Conservation (phyloP, 2,888 invertebrate genomes). For the Drosophila macrospina region DNA sequence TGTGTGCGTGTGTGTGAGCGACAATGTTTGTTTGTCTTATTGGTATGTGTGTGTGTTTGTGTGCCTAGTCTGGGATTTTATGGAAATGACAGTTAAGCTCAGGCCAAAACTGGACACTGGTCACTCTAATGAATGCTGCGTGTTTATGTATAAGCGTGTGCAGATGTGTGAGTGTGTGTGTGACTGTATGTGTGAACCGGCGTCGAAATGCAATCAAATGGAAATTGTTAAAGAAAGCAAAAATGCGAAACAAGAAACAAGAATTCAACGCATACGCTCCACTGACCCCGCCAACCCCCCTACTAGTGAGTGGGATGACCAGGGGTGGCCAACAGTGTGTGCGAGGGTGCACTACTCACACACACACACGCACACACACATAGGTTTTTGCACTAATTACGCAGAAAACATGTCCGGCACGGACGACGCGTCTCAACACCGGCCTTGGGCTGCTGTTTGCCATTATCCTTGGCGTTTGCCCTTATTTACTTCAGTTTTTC, state of each 20-base stretch:
- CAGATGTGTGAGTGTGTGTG: not conserved
- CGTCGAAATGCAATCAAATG: slow-evolving; percentile 76
- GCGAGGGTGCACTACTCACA: slow-evolving; percentile 17
- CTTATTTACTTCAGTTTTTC: slow-evolving; percentile 23
- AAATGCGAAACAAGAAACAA: slow-evolving; percentile 39
- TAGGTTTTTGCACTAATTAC: slow-evolving; percentile 69
- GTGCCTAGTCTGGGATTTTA: slow-evolving; percentile 48
- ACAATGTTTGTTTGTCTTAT: slow-evolving; percentile 11
- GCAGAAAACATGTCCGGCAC: slow-evolving; percentile 60
- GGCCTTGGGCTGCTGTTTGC: slow-evolving; percentile 23
- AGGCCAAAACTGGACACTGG: slow-evolving; percentile 61
- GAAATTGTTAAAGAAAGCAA: slow-evolving; percentile 74
- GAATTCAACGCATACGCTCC: slow-evolving; percentile 50
- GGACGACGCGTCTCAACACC: too few species aligned
- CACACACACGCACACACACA: slow-evolving; percentile 1
- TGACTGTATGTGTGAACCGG: slow-evolving; percentile 31
- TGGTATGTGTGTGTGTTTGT: slow-evolving; percentile 12
- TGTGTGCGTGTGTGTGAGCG: not conserved
- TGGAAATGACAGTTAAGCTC: slow-evolving; percentile 76
- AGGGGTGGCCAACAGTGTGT: not conserved
- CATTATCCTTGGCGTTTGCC: slow-evolving; percentile 7
- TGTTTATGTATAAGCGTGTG: not conserved
- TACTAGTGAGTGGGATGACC: slow-evolving; percentile 11
- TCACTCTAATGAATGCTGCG: slow-evolving; percentile 68
- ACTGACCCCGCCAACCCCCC: slow-evolving; percentile 28